phyloP scores from a whole-genome alignment of 1,140 invertebrate genomes.

The Reticulitermes speratus region DNA sequence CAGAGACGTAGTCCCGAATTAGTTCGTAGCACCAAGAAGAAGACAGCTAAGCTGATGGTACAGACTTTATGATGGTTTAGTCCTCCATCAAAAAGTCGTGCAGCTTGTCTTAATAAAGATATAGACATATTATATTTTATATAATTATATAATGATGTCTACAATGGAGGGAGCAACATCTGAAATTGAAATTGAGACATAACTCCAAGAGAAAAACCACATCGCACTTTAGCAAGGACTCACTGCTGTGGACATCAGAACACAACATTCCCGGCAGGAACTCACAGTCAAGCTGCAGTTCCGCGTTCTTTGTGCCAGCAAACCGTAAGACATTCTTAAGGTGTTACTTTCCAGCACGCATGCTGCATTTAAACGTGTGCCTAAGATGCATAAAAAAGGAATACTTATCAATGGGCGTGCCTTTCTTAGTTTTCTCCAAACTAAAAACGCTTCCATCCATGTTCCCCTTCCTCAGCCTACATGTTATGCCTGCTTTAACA shows the following conservation, averaged over 20 bases:
- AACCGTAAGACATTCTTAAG: background rate
- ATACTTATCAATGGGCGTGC: background rate
- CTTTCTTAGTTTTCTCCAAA: background rate
- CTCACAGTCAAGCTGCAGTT: background rate
- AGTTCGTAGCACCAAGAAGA: no score
- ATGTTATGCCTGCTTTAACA: background rate
- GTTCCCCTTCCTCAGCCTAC: background rate
- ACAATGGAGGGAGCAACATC: no score
- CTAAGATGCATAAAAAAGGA: background rate
- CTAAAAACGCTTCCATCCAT: constrained; percentile 6
- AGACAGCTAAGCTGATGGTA: no score
- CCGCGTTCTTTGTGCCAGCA: background rate
- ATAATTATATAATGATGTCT: no score
- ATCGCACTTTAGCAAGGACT: no score
- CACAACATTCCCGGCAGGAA: background rate
- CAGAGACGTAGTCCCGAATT: no score
- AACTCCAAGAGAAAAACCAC: no score
- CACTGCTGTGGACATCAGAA: background rate
- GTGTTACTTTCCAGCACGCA: background rate
- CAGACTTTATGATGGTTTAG: no score
- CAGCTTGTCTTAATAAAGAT: no score
- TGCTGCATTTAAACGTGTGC: background rate
- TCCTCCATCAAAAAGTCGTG: no score
- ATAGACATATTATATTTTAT: no score
- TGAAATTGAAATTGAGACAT: no score